These are phyloP conservation scores for Hylomyscus alleni DNA, from an alignment of 2,797 vertebrate species.

Conservation along the genomic window DNA sequence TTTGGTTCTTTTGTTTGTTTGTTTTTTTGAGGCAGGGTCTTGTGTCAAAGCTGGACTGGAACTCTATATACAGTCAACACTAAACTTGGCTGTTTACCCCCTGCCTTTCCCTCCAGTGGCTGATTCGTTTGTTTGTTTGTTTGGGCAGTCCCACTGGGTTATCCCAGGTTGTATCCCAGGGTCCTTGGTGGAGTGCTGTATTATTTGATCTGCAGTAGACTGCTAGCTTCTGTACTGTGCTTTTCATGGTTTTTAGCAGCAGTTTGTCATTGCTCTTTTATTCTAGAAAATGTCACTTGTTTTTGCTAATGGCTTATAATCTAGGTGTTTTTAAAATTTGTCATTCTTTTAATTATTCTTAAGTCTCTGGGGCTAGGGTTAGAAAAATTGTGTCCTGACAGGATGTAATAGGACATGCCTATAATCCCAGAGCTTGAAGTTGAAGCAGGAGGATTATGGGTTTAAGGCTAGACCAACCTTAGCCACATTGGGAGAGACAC, in stretches of 20 bases:
- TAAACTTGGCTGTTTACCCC: background rate
- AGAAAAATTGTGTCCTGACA: background rate
- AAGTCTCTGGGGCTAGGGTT: too few species aligned
- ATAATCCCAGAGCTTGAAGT: background rate
- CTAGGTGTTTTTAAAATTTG: background rate
- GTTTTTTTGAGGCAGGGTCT: background rate
- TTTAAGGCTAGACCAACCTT: background rate
- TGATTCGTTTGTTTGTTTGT: background rate
- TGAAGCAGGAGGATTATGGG: background rate
- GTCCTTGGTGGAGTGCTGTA: background rate
- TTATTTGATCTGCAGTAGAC: background rate
- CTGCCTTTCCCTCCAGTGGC: too few species aligned
- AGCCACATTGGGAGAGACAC: background rate
- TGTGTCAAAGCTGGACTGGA: background rate
- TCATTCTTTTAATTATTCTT: background rate
- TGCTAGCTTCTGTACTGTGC: background rate
- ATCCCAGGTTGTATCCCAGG: background rate
- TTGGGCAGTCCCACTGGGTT: background rate
- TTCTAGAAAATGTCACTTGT: background rate
- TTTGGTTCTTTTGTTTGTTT: background rate
- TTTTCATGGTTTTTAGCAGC: background rate
- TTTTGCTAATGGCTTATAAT: conserved; percentile 22
- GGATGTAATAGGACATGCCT: background rate
- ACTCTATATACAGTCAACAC: background rate
- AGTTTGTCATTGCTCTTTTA: background rate